phyloP scores from a whole-genome alignment of 2,888 invertebrate species.

The Aphidius colemani region DNA sequence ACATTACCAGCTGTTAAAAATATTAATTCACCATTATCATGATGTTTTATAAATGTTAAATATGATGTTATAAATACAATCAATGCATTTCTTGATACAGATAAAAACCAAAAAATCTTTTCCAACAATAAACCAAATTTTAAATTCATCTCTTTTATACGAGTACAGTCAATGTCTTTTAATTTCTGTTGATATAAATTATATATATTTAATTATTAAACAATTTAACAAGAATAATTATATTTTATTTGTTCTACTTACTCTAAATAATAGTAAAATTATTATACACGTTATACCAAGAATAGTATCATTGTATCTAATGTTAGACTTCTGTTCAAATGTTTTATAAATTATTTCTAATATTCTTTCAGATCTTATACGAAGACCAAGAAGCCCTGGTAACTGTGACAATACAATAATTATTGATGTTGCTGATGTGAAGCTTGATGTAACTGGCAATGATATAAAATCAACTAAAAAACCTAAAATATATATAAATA shows the following conservation, averaged over 20 bases:
- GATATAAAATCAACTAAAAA: conserved; percentile 86
- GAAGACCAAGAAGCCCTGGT: conserved; percentile 75
- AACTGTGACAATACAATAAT: conserved; percentile 78
- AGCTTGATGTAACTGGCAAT: conserved; percentile 80
- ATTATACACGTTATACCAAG: conserved; percentile 71
- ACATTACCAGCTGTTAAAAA: conserved; percentile 68
- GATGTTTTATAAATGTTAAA: conserved; percentile 62
- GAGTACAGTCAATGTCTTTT: conserved; percentile 61
- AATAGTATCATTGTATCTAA: conserved; percentile 67
- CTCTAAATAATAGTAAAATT: conserved; percentile 71
- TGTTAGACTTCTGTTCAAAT: conserved; percentile 60
- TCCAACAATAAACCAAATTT: conserved; percentile 52
- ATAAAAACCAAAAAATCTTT: conserved; percentile 72
- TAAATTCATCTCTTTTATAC: conserved; percentile 27
- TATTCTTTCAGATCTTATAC: conserved; percentile 71
- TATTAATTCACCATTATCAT: conserved; percentile 62
- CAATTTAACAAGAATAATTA: background rate
- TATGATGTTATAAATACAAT: conserved; percentile 71
- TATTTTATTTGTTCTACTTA: conserved; percentile 57
- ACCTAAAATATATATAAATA: conserved; percentile 62
- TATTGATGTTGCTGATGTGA: conserved; percentile 82
- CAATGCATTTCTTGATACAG: conserved; percentile 79
- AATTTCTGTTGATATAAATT: conserved; percentile 63
- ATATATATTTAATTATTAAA: conserved; percentile 10
- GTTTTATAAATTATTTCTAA: conserved; percentile 66